Evolutionary conservation across 1,140 invertebrate species (phyloP).

Genomic region (Drosophila nikananu): DNA sequence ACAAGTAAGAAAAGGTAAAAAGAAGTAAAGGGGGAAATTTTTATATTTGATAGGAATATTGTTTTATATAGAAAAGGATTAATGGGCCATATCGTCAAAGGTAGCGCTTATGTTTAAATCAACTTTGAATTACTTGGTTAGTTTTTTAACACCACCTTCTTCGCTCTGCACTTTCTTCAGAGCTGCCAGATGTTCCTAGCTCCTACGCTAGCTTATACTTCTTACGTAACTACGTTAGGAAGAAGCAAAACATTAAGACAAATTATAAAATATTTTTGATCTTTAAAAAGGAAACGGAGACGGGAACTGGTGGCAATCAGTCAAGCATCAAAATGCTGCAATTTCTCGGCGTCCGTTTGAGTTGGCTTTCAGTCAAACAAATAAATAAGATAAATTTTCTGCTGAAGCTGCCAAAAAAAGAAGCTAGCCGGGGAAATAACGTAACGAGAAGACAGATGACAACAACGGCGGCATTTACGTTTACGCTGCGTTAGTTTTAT

Average conservation of each 20-base stretch:
- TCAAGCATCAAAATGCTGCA: conserved; percentile 79
- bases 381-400: conserved; percentile 80
- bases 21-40: accelerated
- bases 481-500: conserved; percentile 84
- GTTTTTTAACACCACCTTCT: background rate
- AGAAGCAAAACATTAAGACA: too few species aligned
- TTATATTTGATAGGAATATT: background rate
- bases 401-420: conserved; percentile 72
- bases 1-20: background rate
- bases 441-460: conserved; percentile 53
- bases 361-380: conserved; percentile 75
- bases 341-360: conserved; percentile 49
- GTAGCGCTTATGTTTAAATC: background rate
- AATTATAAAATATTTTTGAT: conserved; percentile 1
- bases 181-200: conserved; percentile 18
- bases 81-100: background rate
- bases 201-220: conserved; percentile 1
- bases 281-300: background rate
- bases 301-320: conserved; percentile 57
- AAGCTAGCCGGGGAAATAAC: conserved; percentile 24
- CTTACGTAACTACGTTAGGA: conserved; percentile 3
- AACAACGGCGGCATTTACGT: conserved; percentile 65
- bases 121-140: background rate
- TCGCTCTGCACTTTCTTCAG: background rate
- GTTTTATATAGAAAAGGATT: background rate